Conservation (phyloP, 1,140 invertebrate species). For the Drosophila orosa region DNA sequence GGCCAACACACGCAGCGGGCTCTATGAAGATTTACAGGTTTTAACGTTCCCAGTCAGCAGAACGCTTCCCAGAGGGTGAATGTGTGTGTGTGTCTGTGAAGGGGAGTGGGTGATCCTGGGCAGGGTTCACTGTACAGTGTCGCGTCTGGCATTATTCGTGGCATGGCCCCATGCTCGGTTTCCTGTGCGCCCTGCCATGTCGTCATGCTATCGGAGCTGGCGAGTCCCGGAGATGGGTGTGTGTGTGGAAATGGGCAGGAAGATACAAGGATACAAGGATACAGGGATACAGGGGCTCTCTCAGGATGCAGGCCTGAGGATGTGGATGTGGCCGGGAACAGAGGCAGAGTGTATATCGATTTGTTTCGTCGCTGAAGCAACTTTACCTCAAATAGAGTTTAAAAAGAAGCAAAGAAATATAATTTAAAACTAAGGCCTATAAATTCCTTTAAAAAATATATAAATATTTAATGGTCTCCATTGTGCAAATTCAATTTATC, state of each 20-base stretch:
- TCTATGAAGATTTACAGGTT: constrained; percentile 82
- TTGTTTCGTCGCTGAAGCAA: constrained; percentile 31
- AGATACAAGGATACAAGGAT: constrained; percentile 8
- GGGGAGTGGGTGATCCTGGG: constrained; percentile 15
- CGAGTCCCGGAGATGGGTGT: constrained; percentile 11
- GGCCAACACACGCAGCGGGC: constrained; percentile 72
- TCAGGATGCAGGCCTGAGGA: constrained; percentile 13
- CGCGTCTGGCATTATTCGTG: constrained; percentile 78
- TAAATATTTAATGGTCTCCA: too few species aligned
- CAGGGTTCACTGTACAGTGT: constrained; percentile 56
- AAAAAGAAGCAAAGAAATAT: background rate
- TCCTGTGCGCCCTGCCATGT: constrained; percentile 75
- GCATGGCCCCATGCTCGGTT: constrained; percentile 66
- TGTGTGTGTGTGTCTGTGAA: background rate
- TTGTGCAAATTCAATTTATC: constrained; percentile 40
- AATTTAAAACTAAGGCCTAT: background rate
- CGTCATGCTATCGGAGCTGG: constrained; percentile 65
- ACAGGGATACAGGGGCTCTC: constrained; percentile 5
- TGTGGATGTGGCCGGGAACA: constrained; percentile 4
- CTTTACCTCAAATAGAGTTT: background rate
- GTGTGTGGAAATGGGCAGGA: constrained; percentile 1
- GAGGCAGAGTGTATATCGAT: constrained; percentile 61
- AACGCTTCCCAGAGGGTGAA: constrained; percentile 39
- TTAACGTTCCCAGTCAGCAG: constrained; percentile 81
- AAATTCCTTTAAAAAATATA: background rate